These are phyloP conservation scores for Scylla paramamosain DNA, from an alignment of 1,140 invertebrate genomes.

Conservation along the genomic window DNA sequence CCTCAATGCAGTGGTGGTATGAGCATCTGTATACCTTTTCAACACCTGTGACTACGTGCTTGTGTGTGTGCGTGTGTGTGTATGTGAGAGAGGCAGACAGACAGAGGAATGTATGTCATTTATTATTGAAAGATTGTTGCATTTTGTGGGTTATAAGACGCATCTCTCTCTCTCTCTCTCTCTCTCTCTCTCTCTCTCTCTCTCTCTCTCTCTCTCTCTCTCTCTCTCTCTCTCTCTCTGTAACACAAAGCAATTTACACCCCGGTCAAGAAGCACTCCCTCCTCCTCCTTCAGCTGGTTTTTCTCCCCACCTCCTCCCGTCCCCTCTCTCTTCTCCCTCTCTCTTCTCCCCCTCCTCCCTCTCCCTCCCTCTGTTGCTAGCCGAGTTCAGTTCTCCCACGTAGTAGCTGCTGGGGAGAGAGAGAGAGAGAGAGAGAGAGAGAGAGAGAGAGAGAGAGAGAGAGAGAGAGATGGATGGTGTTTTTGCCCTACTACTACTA, in stretches of 20 bases:
- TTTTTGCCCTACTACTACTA: too few species aligned
- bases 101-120: too few species aligned
- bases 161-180: neutral
- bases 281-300: too few species aligned
- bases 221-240: neutral
- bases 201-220: constrained; percentile 20
- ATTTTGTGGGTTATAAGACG: too few species aligned
- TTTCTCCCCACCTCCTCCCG: neutral
- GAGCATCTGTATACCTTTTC: too few species aligned
- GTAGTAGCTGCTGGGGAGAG: neutral
- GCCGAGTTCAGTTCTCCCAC: neutral
- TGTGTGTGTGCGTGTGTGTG: too few species aligned
- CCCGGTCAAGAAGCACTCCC: too few species aligned
- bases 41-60: too few species aligned
- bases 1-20: too few species aligned
- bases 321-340: neutral
- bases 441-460: constrained; percentile 20
- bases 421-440: neutral
- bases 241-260: too few species aligned
- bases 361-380: neutral
- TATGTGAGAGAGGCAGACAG: too few species aligned
- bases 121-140: too few species aligned
- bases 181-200: constrained; percentile 12
- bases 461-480: neutral
- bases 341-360: neutral